Evolutionary conservation across 2,888 invertebrate species (phyloP), one percentile per base, ranked within the genome.

Genomic region (Isoperla grammatica): DNA sequence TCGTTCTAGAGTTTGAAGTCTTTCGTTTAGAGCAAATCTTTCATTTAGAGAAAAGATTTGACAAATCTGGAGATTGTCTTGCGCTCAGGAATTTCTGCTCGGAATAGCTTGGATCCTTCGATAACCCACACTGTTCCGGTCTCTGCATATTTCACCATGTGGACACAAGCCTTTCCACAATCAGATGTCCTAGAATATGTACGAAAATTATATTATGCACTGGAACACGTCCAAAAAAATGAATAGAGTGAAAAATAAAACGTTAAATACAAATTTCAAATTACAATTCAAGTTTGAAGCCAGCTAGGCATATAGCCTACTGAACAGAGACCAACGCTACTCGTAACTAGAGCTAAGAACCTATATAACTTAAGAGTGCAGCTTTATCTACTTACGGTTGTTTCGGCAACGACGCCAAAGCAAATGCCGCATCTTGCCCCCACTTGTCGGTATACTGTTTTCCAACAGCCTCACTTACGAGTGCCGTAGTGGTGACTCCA

Each of bases 401-500:
- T 40, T 66, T 61, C 40, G 75, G 74, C 23, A 75, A 63, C 17
- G 69, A 42, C 55, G 67, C 68, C 22, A 75, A 65, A 56, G 70
- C 65, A 12, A 59, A 63, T 5, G 60, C 55, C 1, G 64, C 59
- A 6, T 67, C 68, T 1, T 62, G 64, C 5, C 69, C 68, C 37
- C 66, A 65, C 22, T 71, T 57, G 2, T 63, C 64, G 12, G 66
- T 68, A 64, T 72, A 65, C 13, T 69, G 68, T 19, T 67, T 68
- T 37, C 64, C 62, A 9, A 64, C 64, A 2, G 67, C 63, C 35
- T 74, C 68, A 53, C 71, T 69, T 23, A 74, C 65, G 61, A 78
- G 56, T 9, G 65, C 71, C 0, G 79, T 78, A 50, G 77, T 72
- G 1, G 80, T 81, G 46, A 78, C 75, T 1, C 81, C 80, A 1